Evolutionary conservation across 2,113 vertebrate genomes (phyloP), one percentile per base, ranked within the genome.

Genomic region (Percina caprodes): DNA sequence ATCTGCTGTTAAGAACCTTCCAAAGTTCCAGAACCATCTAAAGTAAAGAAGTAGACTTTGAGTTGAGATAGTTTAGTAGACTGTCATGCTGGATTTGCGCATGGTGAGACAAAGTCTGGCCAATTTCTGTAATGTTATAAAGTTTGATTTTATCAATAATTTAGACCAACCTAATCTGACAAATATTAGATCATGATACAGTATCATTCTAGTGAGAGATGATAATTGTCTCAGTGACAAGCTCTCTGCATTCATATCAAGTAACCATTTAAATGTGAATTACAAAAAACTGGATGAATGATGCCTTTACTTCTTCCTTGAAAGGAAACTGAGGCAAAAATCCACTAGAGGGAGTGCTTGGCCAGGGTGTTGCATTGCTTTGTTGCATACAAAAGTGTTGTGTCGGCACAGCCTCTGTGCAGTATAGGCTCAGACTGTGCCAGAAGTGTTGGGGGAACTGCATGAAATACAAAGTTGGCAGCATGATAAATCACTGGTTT

Each of bases 381-480:
- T 87, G 91, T 92, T 92, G 91, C 89, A 73, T 84, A 86, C 63
- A 80, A 91, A 92, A 91, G 74, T 67, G 69, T 69, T 77, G 80
- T 52, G 78, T 71, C 39, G 1, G 75, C 78, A 84, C 71, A 83
- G 79, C 51, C 52, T 82, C 56, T 21, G 69, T 48, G 51, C 61
- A 72, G 75, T 42, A 46, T 15, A 45, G 58, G 70, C 68, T 82
- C 68, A 60, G 71, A 74, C 76, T 71, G 82, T 69, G 80, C 67
- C 56, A 74, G 33, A 73, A 74, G 49, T 78, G 83, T 83, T 61
- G 1, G 82, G 30, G 30, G 49, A 70, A 30, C 10, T 46, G 74
- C 26, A 23, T 71, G 79, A 84, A 79, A 86, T 75, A 86, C 69
- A 83, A 82, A 77, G 71, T 85, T 84, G 88, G 91, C 88, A 74